A percentile compares a stretch with the other conserved stretches of the same genome.
These are phyloP conservation scores for Conomelus anceps DNA, from an alignment of 2,888 invertebrate genomes.

Conservation along the genomic window DNA sequence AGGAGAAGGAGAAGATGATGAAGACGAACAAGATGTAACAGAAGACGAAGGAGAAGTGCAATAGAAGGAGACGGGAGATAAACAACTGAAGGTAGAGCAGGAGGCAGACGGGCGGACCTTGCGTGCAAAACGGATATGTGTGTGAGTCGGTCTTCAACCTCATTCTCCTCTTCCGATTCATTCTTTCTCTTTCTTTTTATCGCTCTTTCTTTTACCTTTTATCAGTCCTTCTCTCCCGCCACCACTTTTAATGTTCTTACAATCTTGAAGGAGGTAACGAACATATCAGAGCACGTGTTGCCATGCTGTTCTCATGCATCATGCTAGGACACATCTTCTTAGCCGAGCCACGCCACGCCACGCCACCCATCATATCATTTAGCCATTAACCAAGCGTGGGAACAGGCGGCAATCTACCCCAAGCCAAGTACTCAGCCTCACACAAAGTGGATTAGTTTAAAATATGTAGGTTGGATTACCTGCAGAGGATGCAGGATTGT, in stretches of 20 bases:
- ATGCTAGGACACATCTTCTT: not conserved
- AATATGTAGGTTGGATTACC: no score
- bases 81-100: no score
- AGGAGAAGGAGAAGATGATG: not conserved
- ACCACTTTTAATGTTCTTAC: not conserved
- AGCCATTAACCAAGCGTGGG: not conserved
- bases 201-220: not conserved
- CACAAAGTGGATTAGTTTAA: not conserved
- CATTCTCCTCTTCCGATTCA: not conserved
- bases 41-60: not conserved
- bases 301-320: not conserved
- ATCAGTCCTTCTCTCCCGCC: not conserved
- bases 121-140: not conserved
- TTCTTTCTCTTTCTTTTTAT: not conserved
- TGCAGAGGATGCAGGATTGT: no score
- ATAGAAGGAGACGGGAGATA: not conserved
- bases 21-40: not conserved
- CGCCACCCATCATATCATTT: not conserved
- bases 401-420: not conserved
- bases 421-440: not conserved
- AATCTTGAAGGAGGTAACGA: not conserved
- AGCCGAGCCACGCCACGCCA: not conserved
- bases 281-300: not conserved
- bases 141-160: not conserved
- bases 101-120: not conserved